phyloP scores from a whole-genome alignment of 1,140 invertebrate species.

The Heliothis subflexa region DNA sequence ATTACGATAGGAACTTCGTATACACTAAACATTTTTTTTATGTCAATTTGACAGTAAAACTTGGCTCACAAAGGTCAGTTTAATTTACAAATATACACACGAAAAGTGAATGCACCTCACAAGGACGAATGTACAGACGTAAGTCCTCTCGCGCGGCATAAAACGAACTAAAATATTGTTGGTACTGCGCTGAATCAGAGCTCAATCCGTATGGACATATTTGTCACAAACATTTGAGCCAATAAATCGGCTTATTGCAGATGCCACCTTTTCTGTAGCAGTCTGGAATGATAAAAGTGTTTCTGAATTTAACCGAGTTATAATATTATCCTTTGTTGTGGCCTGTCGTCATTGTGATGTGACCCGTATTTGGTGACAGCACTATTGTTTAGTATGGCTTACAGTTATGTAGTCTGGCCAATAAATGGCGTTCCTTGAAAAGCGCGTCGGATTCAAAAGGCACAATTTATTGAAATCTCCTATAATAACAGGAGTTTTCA shows the following conservation, averaged over 20 bases:
- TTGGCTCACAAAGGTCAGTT: slow-evolving; percentile 4
- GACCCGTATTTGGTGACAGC: slow-evolving; percentile 17
- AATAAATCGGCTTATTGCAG: slow-evolving; percentile 13
- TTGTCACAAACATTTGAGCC: slow-evolving; percentile 39
- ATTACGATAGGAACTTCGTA: not conserved
- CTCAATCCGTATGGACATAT: slow-evolving; percentile 31
- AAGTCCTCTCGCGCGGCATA: slow-evolving; percentile 26
- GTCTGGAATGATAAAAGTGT: not conserved
- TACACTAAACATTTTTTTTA: slow-evolving; percentile 1
- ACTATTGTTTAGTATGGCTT: slow-evolving; percentile 18
- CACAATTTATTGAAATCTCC: too few species aligned
- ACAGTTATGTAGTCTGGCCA: not conserved
- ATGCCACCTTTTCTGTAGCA: not conserved
- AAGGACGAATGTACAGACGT: slow-evolving; percentile 33
- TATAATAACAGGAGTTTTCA: too few species aligned
- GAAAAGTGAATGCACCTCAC: slow-evolving; percentile 32
- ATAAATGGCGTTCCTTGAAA: not conserved
- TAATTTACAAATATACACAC: slow-evolving; percentile 23
- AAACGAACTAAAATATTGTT: slow-evolving; percentile 44
- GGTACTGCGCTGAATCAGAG: slow-evolving; percentile 42
- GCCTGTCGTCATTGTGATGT: not conserved
- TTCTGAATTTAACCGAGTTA: not conserved
- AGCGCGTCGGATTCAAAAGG: too few species aligned
- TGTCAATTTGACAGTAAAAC: not conserved
- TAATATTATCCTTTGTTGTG: slow-evolving; percentile 22